Conservation (phyloP, 2,797 vertebrate species). For the Helarctos malayanus region DNA sequence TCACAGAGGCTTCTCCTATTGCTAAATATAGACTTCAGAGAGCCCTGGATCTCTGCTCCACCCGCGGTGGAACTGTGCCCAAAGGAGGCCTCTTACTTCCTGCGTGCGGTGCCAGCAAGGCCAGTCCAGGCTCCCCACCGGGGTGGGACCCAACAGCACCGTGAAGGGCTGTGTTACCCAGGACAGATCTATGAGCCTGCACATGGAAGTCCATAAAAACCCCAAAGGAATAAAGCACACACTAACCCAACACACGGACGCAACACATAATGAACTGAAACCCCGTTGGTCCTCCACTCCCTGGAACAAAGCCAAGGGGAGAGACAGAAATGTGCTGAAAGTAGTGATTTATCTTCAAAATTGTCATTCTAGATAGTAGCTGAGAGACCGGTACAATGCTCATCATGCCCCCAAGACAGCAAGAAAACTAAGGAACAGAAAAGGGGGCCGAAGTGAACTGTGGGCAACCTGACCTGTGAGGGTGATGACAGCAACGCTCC, state of each 20-base stretch:
- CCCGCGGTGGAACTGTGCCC: not conserved
- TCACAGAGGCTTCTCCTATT: not conserved
- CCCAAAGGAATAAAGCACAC: not conserved
- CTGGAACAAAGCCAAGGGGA: not conserved
- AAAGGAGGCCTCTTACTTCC: slow-evolving; percentile 31
- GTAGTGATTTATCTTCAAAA: not conserved
- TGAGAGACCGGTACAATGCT: not conserved
- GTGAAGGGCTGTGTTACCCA: not conserved
- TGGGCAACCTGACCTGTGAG: not conserved
- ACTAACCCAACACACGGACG: not conserved
- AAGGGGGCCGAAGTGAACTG: not conserved
- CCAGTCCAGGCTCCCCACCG: not conserved
- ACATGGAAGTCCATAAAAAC: not conserved
- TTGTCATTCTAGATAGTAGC: not conserved
- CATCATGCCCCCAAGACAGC: no score
- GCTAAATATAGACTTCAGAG: slow-evolving; percentile 28
- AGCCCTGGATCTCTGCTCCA: not conserved
- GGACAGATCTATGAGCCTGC: not conserved
- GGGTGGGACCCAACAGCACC: not conserved
- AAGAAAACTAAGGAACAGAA: not conserved
- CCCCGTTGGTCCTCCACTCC: not conserved
- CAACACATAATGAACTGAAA: not conserved
- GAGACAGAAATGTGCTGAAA: not conserved
- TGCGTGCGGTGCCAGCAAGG: not conserved
- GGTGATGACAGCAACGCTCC: not conserved